Evolutionary conservation across 2,113 vertebrate genomes (phyloP).

Genomic region (Garra rufa): DNA sequence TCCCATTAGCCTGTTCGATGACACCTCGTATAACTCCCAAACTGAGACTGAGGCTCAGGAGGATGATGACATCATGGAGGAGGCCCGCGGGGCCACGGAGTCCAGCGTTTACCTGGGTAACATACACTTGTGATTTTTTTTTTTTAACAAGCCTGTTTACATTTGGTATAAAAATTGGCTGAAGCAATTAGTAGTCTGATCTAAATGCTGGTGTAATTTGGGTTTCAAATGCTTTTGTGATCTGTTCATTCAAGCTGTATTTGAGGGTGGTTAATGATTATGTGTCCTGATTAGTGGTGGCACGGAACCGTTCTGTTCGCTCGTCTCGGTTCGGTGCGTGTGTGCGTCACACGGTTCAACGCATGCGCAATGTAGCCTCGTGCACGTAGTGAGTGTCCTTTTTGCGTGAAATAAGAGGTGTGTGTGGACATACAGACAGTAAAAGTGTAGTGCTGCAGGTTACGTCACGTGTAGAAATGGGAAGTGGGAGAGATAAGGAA

Average conservation of each 20-base stretch:
- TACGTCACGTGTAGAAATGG: too few relatives aligned
- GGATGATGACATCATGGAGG: slow-evolving; percentile 87
- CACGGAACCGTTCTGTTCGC: too few relatives aligned
- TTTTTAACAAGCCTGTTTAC: too few relatives aligned
- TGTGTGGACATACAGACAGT: too few relatives aligned
- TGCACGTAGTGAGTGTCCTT: too few relatives aligned
- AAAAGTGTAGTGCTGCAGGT: too few relatives aligned
- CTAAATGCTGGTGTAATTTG: not conserved
- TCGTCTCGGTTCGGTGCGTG: too few relatives aligned
- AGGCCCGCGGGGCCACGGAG: slow-evolving; percentile 84
- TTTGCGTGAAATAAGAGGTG: too few relatives aligned
- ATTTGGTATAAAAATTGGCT: not conserved
- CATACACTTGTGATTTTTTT: not conserved
- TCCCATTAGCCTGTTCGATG: slow-evolving; percentile 94
- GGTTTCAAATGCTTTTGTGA: not conserved
- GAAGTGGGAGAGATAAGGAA: too few relatives aligned
- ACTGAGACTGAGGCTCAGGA: slow-evolving; percentile 76
- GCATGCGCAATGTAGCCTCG: too few relatives aligned
- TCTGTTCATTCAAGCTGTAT: not conserved
- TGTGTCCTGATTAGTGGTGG: too few relatives aligned
- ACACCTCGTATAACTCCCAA: slow-evolving; percentile 83
- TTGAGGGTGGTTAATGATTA: not conserved
- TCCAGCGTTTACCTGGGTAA: slow-evolving; percentile 95
- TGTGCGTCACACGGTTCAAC: too few relatives aligned
- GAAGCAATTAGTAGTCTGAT: not conserved